These are phyloP conservation scores for Gobionotothen gibberifrons DNA, from an alignment of 2,797 vertebrate genomes.

Conservation along the genomic window DNA sequence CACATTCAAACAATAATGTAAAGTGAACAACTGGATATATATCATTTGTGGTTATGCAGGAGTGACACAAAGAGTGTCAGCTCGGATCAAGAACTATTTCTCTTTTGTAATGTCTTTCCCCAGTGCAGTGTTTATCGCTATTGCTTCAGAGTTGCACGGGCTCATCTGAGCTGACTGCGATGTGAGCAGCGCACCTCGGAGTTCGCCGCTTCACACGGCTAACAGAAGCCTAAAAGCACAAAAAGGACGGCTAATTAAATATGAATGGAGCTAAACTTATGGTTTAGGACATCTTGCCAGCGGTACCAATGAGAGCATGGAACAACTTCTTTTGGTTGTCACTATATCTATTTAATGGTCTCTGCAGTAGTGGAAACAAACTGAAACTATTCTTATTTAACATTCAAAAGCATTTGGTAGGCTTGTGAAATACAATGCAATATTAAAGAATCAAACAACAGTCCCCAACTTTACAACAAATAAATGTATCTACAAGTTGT, in stretches of 20 bases:
- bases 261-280: constrained; percentile 54
- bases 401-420: not conserved
- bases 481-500: not conserved
- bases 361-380: not conserved
- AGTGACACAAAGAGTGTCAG: constrained; percentile 57
- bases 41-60: constrained; percentile 38
- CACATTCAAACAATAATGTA: constrained; percentile 2
- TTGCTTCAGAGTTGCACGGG: constrained; percentile 43
- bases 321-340: constrained; percentile 29
- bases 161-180: constrained; percentile 61
- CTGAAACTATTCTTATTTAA: not conserved
- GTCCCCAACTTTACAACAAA: not conserved
- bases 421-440: not conserved
- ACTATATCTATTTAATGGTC: not conserved
- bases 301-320: constrained; percentile 25
- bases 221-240: constrained; percentile 56
- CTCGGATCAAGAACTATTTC: constrained; percentile 52
- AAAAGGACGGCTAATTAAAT: constrained; percentile 59
- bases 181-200: constrained; percentile 37
- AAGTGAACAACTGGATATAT: constrained; percentile 19
- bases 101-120: constrained; percentile 38
- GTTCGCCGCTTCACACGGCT: constrained; percentile 40
- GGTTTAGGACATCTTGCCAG: constrained; percentile 47
- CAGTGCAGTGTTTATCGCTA: constrained; percentile 46
- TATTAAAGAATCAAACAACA: not conserved